phyloP scores from a whole-genome alignment of 2,888 invertebrate genomes.

The Cepaea hortensis region DNA sequence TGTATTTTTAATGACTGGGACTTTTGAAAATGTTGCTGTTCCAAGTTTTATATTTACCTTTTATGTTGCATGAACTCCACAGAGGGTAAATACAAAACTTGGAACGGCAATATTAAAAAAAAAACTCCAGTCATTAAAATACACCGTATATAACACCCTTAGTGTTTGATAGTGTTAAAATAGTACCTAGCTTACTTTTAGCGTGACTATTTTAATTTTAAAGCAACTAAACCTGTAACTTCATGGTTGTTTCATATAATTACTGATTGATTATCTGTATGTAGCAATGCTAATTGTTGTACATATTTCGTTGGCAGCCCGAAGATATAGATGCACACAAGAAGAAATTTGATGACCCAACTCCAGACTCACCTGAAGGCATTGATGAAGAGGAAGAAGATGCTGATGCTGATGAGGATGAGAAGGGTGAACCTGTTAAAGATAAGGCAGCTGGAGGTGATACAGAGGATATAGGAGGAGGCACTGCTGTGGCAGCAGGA shows the following conservation, averaged over 20 bases:
- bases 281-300: neutral
- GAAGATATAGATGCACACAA: slow-evolving; percentile 48
- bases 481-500: neutral
- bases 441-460: slow-evolving; percentile 28
- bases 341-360: slow-evolving; percentile 47
- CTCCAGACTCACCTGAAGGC: slow-evolving; percentile 37
- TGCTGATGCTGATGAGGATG: slow-evolving; percentile 18
- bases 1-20: too few relatives aligned
- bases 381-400: slow-evolving; percentile 30
- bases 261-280: neutral
- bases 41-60: too few relatives aligned
- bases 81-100: too few relatives aligned
- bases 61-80: too few relatives aligned
- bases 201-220: too few relatives aligned
- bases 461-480: neutral
- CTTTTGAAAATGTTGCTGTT: too few relatives aligned
- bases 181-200: too few relatives aligned
- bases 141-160: too few relatives aligned
- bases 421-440: slow-evolving; percentile 13
- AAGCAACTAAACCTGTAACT: too few relatives aligned
- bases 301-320: slow-evolving; percentile 23
- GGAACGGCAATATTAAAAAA: too few relatives aligned
- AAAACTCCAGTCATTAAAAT: too few relatives aligned
- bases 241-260: neutral
- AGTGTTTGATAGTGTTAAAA: too few relatives aligned